Percentiles rank a stretch among this genome's conserved stretches.
Evolutionary conservation across 30 jellyfish, hydroid and myxozoan species (phyloP).

Genomic region (Aurelia sp.): DNA sequence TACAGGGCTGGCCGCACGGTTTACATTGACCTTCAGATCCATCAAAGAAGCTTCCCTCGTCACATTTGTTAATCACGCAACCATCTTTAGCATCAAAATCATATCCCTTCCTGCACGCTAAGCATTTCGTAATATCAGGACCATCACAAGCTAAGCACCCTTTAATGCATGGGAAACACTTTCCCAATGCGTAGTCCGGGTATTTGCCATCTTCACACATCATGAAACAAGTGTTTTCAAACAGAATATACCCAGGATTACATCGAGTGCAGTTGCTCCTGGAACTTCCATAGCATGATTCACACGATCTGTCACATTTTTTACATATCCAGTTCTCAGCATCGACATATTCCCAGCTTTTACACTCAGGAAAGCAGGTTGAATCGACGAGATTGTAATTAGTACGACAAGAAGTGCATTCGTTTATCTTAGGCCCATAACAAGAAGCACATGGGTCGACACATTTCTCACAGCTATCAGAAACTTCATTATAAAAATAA

Average conservation of each 20-base stretch:
- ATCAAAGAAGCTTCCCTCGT: slow-evolving; percentile 39
- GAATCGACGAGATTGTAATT: slow-evolving; percentile 34
- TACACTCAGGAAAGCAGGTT: slow-evolving; percentile 68
- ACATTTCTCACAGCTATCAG: slow-evolving; percentile 76
- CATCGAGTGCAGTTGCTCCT: slow-evolving; percentile 87
- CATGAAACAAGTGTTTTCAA: slow-evolving; percentile 70
- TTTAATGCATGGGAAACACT: slow-evolving; percentile 69
- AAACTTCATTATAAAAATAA: slow-evolving; percentile 41
- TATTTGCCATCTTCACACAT: slow-evolving; percentile 61
- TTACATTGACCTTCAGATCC: slow-evolving; percentile 35
- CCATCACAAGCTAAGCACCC: slow-evolving; percentile 82
- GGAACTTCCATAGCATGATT: slow-evolving; percentile 83
- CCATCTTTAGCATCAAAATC: slow-evolving; percentile 62
- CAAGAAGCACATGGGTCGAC: slow-evolving; percentile 74
- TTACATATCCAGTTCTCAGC: slow-evolving; percentile 63
- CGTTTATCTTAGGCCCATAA: slow-evolving; percentile 59
- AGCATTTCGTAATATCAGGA: slow-evolving; percentile 54
- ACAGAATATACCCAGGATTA: slow-evolving; percentile 54
- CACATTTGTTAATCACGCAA: slow-evolving; percentile 47
- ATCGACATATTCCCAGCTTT: slow-evolving; percentile 41
- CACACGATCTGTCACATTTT: slow-evolving; percentile 86
- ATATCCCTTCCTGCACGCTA: slow-evolving; percentile 51
- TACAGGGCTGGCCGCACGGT: slow-evolving; percentile 76
- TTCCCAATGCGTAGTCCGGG: slow-evolving; percentile 64
- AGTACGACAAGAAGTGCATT: slow-evolving; percentile 80